Evolutionary conservation across 1,140 invertebrate genomes (phyloP).

Genomic region (Microplitis demolitor): DNA sequence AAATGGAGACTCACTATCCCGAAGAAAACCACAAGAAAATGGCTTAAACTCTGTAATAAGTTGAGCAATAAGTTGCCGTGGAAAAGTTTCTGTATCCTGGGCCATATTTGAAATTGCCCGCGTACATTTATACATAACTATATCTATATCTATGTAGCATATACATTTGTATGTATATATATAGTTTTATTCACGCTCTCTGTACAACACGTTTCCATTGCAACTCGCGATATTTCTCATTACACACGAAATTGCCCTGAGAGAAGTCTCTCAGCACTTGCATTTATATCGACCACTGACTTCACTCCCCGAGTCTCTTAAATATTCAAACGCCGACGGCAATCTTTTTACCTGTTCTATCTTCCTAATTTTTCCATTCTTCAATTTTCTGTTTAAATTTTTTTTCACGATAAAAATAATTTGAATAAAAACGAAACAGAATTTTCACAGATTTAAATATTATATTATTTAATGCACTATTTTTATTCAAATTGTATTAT

Average conservation of each 20-base stretch:
- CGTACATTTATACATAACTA: neutral
- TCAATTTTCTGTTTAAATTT: neutral
- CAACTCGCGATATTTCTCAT: slow-evolving; percentile 29
- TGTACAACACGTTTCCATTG: slow-evolving; percentile 8
- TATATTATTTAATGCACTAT: no score
- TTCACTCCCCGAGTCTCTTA: neutral
- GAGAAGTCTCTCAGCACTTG: slow-evolving; percentile 14
- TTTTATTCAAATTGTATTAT: no score
- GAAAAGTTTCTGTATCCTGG: slow-evolving; percentile 39
- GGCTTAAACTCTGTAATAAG: slow-evolving; percentile 51
- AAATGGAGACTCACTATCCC: slow-evolving; percentile 6
- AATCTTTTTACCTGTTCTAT: neutral
- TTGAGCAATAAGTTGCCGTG: slow-evolving; percentile 45
- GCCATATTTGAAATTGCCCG: slow-evolving; percentile 27
- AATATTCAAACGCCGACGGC: slow-evolving; percentile 1
- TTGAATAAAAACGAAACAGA: no score
- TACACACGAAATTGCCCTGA: slow-evolving; percentile 16
- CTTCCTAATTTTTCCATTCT: neutral
- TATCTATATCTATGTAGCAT: neutral
- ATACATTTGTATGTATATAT: slow-evolving; percentile 3
- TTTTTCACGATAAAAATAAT: neutral
- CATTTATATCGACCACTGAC: slow-evolving; percentile 1
- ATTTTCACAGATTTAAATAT: no score
- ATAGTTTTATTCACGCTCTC: neutral
- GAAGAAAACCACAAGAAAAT: neutral